phyloP scores from a whole-genome alignment of 2,113 vertebrate genomes.

The Phyllopteryx taeniolatus region DNA sequence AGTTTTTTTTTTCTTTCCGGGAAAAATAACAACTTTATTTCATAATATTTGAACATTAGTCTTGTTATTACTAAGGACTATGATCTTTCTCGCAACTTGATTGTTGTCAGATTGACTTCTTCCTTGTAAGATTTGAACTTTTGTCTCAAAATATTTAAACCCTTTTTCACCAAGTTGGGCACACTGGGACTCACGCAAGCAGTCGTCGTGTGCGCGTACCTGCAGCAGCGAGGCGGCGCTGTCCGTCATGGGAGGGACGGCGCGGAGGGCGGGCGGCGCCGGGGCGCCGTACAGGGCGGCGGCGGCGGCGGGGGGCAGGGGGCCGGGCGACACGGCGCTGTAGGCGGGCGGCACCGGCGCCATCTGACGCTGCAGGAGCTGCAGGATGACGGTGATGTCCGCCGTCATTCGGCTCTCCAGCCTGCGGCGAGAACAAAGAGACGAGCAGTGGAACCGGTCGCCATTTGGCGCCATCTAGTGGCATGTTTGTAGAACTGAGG shows the following conservation, averaged over 20 bases:
- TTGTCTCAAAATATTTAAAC: too few relatives aligned
- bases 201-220: slow-evolving; percentile 53
- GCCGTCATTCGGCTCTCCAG: slow-evolving; percentile 91
- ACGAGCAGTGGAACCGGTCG: not conserved
- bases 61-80: too few relatives aligned
- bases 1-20: too few relatives aligned
- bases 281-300: slow-evolving; percentile 72
- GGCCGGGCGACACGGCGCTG: slow-evolving; percentile 76
- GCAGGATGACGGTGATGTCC: slow-evolving; percentile 88
- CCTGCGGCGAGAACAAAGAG: slow-evolving; percentile 57
- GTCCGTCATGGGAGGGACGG: slow-evolving; percentile 51
- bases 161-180: not conserved
- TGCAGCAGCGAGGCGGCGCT: slow-evolving; percentile 56
- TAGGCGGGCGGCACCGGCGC: slow-evolving; percentile 82
- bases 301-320: slow-evolving; percentile 61
- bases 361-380: slow-evolving; percentile 89
- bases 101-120: too few relatives aligned
- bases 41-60: too few relatives aligned
- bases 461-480: too few relatives aligned
- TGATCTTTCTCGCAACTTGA: too few relatives aligned
- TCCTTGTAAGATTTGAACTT: too few relatives aligned
- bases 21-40: too few relatives aligned
- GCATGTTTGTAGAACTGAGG: too few relatives aligned
- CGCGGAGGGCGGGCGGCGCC: slow-evolving; percentile 61
- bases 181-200: not conserved